Conservation (phyloP, 2,113 vertebrate genomes). For the Rutilus rutilus region DNA sequence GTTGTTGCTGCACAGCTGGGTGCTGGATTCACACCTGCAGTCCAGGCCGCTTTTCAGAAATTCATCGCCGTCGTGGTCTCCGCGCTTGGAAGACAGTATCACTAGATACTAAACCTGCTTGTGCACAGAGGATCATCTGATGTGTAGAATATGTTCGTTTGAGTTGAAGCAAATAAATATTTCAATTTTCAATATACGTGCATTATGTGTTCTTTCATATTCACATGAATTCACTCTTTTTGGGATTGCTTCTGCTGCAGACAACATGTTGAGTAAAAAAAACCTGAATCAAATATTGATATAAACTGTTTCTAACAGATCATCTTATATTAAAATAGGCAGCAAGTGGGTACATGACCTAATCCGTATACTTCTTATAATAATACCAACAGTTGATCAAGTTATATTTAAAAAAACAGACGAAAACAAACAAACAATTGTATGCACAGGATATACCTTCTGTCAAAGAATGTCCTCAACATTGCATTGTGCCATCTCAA, state of each 20-base stretch:
- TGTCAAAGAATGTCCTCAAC: no score
- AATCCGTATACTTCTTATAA: not conserved
- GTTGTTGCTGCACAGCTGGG: slow-evolving; percentile 51
- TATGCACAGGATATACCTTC: no score
- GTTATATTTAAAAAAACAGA: no score
- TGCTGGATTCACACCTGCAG: slow-evolving; percentile 41
- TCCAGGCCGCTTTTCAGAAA: slow-evolving; percentile 59
- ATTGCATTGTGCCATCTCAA: no score
- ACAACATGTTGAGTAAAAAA: no score
- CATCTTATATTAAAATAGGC: not conserved
- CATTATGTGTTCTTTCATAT: not conserved
- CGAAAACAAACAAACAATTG: no score
- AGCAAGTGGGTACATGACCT: not conserved
- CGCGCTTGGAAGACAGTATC: slow-evolving; percentile 42
- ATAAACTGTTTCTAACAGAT: not conserved
- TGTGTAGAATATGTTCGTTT: not conserved
- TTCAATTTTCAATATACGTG: not conserved
- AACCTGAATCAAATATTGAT: not conserved
- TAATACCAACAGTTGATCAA: no score
- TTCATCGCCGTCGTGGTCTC: slow-evolving; percentile 50
- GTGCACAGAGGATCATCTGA: not conserved
- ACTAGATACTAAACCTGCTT: slow-evolving; percentile 37
- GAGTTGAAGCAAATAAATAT: slow-evolving; percentile 30
- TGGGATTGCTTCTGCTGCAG: no score
- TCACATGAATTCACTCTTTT: not conserved